Percentiles rank a stretch among this genome's conserved stretches.
Conservation (phyloP, 2,113 vertebrate genomes). For the Vulpes ferrilata region DNA sequence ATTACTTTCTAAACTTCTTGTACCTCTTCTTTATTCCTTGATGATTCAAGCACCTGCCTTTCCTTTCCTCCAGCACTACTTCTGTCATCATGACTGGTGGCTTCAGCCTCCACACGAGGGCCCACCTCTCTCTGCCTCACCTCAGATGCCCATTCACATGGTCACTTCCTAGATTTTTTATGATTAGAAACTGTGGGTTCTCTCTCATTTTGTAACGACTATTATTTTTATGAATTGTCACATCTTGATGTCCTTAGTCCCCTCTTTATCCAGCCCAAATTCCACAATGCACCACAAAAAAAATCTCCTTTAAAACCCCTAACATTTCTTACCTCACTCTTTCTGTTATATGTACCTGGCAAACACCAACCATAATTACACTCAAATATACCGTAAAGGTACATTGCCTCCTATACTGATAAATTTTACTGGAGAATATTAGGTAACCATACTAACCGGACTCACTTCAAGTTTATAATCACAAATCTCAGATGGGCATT, state of each 20-base stretch:
- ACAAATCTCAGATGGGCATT: neutral
- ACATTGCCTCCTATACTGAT: neutral
- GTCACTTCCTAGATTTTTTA: neutral
- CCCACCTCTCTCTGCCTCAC: neutral
- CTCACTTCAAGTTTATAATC: neutral
- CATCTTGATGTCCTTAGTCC: neutral
- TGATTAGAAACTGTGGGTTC: neutral
- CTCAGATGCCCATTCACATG: neutral
- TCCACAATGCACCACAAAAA: neutral
- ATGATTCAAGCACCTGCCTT: neutral
- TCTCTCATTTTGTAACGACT: neutral
- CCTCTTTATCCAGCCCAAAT: neutral
- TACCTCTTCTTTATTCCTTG: neutral
- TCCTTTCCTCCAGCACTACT: neutral
- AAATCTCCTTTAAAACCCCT: neutral
- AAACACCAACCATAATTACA: neutral
- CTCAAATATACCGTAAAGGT: neutral
- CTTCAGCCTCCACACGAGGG: neutral
- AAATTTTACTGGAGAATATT: slow-evolving; percentile 1
- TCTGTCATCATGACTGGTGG: neutral
- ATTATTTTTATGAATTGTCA: neutral
- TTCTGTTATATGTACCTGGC: neutral
- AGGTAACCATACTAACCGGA: neutral
- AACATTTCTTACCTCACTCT: neutral
- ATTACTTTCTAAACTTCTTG: neutral